Percentiles rank a stretch among this genome's conserved stretches.
These are phyloP conservation scores for Phacellophora camtschatica DNA, from an alignment of 30 jellyfish, hydroid and myxozoan genomes.

Conservation along the genomic window DNA sequence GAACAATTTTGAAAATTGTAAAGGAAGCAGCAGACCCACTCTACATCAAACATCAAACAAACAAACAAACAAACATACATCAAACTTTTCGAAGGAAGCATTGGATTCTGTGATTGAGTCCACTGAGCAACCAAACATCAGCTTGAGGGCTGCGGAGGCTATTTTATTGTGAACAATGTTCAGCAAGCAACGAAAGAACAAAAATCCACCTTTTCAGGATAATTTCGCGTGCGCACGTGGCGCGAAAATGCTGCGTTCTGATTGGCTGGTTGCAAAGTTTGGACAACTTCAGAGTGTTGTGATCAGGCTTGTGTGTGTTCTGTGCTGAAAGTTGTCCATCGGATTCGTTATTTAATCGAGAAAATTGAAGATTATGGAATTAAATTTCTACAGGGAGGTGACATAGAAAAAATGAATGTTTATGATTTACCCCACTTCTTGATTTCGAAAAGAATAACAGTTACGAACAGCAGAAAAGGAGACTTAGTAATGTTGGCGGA, in stretches of 20 bases:
- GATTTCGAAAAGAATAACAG: slow-evolving; percentile 52
- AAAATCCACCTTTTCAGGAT: slow-evolving; percentile 58
- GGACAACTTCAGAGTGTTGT: slow-evolving; percentile 45
- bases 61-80: no score
- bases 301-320: slow-evolving; percentile 32
- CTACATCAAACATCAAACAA: no score
- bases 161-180: no score
- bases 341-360: not conserved
- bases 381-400: slow-evolving; percentile 50
- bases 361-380: slow-evolving; percentile 51
- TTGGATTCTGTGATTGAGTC: no score
- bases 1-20: slow-evolving; percentile 17
- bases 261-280: slow-evolving; percentile 58
- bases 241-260: slow-evolving; percentile 44
- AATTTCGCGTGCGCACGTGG: slow-evolving; percentile 30
- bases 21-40: slow-evolving; percentile 25
- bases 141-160: no score
- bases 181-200: no score
- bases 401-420: slow-evolving; percentile 40
- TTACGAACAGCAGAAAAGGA: slow-evolving; percentile 60
- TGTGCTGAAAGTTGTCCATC: slow-evolving; percentile 18
- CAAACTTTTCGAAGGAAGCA: no score
- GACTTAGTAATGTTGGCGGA: slow-evolving; percentile 43
- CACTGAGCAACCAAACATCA: no score
- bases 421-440: slow-evolving; percentile 34